Percentiles rank a stretch among this genome's conserved stretches.
These are phyloP conservation scores for Progne subis DNA, from an alignment of 2,113 vertebrate species.

Conservation along the genomic window DNA sequence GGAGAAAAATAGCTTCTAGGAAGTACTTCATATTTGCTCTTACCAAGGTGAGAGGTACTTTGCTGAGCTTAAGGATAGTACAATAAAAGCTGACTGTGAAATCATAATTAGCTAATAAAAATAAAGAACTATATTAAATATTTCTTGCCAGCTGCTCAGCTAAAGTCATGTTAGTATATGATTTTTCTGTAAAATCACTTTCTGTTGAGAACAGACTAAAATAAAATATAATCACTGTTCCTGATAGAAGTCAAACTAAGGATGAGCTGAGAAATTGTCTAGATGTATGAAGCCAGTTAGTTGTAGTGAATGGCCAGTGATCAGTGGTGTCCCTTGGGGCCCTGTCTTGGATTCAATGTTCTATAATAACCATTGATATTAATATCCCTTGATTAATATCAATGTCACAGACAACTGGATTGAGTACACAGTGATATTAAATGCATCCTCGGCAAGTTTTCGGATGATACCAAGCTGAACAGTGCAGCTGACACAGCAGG, in stretches of 20 bases:
- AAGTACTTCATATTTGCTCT: background rate
- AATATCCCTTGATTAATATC: background rate
- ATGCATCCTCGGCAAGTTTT: background rate
- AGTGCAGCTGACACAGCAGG: background rate
- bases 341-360: background rate
- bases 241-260: background rate
- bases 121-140: background rate
- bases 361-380: background rate
- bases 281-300: background rate
- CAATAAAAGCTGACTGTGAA: background rate
- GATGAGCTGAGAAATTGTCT: background rate
- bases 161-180: background rate
- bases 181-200: background rate
- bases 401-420: background rate
- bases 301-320: background rate
- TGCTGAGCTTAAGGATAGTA: background rate
- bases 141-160: background rate
- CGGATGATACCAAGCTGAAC: background rate
- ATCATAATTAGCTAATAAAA: slow-evolving; percentile 16
- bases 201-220: background rate
- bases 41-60: slow-evolving; percentile 1
- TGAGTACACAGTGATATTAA: no score
- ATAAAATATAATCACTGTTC: background rate
- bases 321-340: fast-evolving
- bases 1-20: background rate